phyloP scores from a whole-genome alignment of 2,888 invertebrate genomes.

The Cephus rjabovi region DNA sequence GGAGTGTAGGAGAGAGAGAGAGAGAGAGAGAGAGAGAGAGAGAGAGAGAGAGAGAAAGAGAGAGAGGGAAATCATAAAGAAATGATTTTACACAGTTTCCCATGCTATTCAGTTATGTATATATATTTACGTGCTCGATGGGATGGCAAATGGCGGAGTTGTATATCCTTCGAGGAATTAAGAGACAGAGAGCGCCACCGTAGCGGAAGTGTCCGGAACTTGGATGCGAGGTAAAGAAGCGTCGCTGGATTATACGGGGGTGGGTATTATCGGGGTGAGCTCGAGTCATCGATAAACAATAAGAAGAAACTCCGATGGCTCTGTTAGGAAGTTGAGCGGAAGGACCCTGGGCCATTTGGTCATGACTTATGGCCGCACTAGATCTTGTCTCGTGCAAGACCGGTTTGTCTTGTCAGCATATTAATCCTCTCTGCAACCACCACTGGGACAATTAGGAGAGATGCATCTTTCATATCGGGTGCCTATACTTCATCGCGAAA shows the following conservation, averaged over 20 bases:
- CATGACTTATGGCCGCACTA: conserved; percentile 4
- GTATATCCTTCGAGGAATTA: background rate
- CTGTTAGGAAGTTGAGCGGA: conserved; percentile 13
- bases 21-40: too few species aligned
- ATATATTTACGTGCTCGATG: background rate
- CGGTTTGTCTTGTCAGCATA: conserved; percentile 6
- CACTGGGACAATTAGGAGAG: conserved; percentile 1
- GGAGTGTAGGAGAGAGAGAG: too few species aligned
- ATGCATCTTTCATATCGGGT: background rate
- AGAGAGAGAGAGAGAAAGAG: too few species aligned
- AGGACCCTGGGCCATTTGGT: conserved; percentile 1
- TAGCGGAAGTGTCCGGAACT: background rate
- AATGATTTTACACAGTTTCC: background rate
- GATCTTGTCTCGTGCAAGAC: conserved; percentile 5
- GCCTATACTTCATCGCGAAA: background rate
- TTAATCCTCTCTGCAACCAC: background rate
- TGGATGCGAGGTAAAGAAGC: background rate
- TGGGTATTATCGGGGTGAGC: background rate
- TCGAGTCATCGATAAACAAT: conserved; percentile 4
- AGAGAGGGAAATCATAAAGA: too few species aligned
- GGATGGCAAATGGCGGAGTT: background rate
- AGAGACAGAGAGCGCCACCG: background rate
- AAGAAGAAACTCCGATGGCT: conserved; percentile 1
- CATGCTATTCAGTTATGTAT: background rate
- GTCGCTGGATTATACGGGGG: background rate